Evolutionary conservation across 2,797 vertebrate genomes (phyloP), one percentile per base, ranked within the genome.

Genomic region (Orientallactaga sibirica): DNA sequence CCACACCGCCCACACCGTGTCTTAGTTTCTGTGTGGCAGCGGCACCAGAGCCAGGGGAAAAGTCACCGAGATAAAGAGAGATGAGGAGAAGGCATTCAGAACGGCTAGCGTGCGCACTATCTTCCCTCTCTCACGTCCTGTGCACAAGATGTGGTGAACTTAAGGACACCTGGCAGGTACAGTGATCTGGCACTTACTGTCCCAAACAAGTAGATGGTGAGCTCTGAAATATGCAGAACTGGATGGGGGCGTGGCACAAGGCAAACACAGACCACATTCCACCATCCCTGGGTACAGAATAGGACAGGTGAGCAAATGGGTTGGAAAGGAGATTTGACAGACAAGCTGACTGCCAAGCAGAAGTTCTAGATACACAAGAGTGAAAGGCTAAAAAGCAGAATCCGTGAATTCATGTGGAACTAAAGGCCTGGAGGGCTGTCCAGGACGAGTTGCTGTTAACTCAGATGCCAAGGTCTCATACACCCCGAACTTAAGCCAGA

Each of bases 1-100:
- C 96, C 98, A 97, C 96, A 64, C 97, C 89, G 58, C 97, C 98
- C 97, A 98, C 97, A 43, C 18, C 1, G 22, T 52, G 94, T 96
- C 75, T 75, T 66, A 90, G 95, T 97, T 97, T 98, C 98, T 97
- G 95, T 97, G 95, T 88, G 92, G 61, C 64, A 75, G 94, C 88
- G 92, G 61, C 64, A 75, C 95, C 88, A 1, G 5, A 96, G 97
- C 96, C 92, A 95, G 83, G 84, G 95, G 62, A 75, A 76, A 78
- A 96, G 95, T 96, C 94, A 43, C n/a, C 0, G 18, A 88, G 82
- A 89, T 81, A 62, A 43, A 81, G 33, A 24, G 48, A n/a, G 41
- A 20, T 19, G 61, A 55, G 29, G 41, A 64, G 76, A 73, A n/a
- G 7, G 19, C 77, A 7, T 2, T 74, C 94, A 74, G 93, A 91